Evolutionary conservation across 2,797 vertebrate genomes (phyloP), one percentile per base, ranked within the genome.

Genomic region (Myripristis jacobus): DNA sequence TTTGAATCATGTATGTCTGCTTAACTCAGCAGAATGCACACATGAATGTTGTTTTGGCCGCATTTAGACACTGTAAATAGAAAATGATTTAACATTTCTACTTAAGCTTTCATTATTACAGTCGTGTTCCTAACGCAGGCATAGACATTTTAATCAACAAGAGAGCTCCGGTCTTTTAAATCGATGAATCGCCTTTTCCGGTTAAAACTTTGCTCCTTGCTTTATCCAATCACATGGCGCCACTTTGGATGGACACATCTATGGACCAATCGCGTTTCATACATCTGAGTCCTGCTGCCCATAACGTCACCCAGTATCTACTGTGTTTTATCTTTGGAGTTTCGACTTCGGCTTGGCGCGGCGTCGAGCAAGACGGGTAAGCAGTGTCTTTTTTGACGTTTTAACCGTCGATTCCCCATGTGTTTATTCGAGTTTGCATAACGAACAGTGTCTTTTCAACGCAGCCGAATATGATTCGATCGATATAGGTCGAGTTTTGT

Each of bases 241-340:
- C 9, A 0, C 0, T 52, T 61, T 73, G 75, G 59, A 89, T 0
- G 0, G 73, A 77, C 83, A 27, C 1, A 0, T 18, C 1, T 27
- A 1, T 63, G 24, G 3, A 29, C 86, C 84, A 90, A 90, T 89
- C 41, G 67, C 10, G 46, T n/a, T 31, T 24, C 10, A 13, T 25
- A 1, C 1, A 3, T 68, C 2, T 0, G 25, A 16, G 34, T 9
- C 12, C 34, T 36, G 9, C 2, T 36, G 12, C 34, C 4, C 25
- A 19, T 4, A 0, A 57, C 61, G 9, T 27, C 41, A 4, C 7
- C 12, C 4, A 11, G 31, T 47, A n/a, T 55, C 54, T 44, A 0
- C 8, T 24, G 36, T 25, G 16, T 18, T n/a, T 15, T 4, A 25
- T 44, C 51, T 16, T 36, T 6, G 27, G 29, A 70, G 78, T 79